These are phyloP conservation scores for Dendrocincla fuliginosa DNA, from an alignment of 2,797 vertebrate species.

Conservation along the genomic window DNA sequence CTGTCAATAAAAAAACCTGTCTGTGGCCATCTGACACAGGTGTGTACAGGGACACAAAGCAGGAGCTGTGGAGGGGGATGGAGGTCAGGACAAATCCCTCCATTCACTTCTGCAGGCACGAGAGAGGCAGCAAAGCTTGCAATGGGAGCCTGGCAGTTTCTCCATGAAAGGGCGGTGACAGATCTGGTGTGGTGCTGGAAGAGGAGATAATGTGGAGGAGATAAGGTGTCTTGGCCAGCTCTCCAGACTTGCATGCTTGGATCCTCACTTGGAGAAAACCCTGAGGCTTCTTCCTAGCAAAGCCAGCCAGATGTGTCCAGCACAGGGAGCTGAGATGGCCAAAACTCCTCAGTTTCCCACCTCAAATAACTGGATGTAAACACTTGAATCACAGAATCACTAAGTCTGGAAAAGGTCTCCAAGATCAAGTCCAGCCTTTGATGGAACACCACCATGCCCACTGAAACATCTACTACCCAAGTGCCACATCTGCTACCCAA, in stretches of 20 bases:
- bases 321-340: neutral
- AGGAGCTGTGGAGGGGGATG: neutral
- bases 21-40: neutral
- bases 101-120: neutral
- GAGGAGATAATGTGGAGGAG: neutral
- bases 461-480: neutral
- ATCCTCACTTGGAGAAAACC: neutral
- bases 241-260: neutral
- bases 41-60: rapidly evolving
- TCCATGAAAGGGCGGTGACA: neutral
- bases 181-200: neutral
- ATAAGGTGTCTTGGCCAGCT: neutral
- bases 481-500: neutral
- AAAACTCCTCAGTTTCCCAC: neutral
- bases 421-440: neutral
- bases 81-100: neutral
- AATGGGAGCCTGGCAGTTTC: neutral
- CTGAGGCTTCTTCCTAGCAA: neutral
- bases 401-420: neutral
- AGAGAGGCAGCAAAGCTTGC: neutral
- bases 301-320: neutral
- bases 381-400: neutral
- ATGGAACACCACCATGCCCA: neutral
- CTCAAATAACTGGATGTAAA: rapidly evolving
- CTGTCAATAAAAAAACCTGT: neutral